Evolutionary conservation across 2,797 vertebrate genomes (phyloP), one percentile per base, ranked within the genome.

Genomic region (Tangara arthus): DNA sequence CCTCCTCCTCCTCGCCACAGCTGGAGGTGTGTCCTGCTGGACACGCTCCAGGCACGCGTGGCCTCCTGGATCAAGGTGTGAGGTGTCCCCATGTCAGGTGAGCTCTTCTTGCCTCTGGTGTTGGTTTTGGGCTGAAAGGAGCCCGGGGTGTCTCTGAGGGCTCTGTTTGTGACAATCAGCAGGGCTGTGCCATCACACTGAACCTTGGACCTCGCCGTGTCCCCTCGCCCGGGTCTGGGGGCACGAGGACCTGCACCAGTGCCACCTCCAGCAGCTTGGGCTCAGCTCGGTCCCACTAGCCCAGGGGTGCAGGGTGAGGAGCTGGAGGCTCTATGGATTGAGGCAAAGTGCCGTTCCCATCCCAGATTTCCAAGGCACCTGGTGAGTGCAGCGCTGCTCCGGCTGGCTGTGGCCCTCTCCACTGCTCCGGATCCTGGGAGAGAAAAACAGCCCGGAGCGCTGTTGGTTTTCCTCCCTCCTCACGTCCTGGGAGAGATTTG

Each of bases 201-300:
- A 41, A 1, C 50, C 50, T 11, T 1, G 19, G 24, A 3, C 19
- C 56, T 47, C 0, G 0, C 2, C 1, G 1, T 6, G 52, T 24
- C 41, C 57, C 32, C 20, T 65, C 17, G 8, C 26, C 4, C 0
- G 2, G 28, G 0, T 11, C 32, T 27, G 41, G 3, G 20, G 44
- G 9, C 47, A 23, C 0, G 0, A 52, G 60, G 34, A n/a, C 6
- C 37, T 35, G 50, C 19, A 5, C 30, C 37, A 1, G 44, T 6
- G 13, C 28, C 49, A 30, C 15, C 39, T 59, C n/a, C 75, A 57
- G 82, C 85, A 46, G 59, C 8, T 9, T 4, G 1, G 50, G 42
- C 49, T 59, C 42, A 11, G 42, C 57, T 32, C 0, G 0, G 7
- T 15, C 42, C 50, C 42, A 0, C 19, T 1, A 12, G 53, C 80